Base-by-base conservation (phyloP, 2,797 vertebrate species). In the Takifugu rubripes region DNA sequence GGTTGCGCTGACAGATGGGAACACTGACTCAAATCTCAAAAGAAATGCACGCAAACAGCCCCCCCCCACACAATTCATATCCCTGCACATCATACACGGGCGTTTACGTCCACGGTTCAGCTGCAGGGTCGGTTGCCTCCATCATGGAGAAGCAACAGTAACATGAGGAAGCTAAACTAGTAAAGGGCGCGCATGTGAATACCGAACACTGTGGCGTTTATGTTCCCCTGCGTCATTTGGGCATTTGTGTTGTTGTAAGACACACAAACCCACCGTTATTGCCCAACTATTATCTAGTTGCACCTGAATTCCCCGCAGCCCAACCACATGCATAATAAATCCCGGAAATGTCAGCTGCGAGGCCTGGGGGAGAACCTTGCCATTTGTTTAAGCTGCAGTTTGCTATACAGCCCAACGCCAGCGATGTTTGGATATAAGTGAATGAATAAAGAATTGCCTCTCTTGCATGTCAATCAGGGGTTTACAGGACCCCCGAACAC, bases 401-500 rank as follows among this genome's bases (percentile, higher is more conserved):
- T 61, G 77, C 61, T 64, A 82, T 83, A 66, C 84, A 78, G 83
- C 81, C 76, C 47, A 47, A 77, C 80, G 77, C 69, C 82, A 74
- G 81, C 73, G 79, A 85, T 88, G 87, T 89, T 88, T 89, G 85
- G 78, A 85, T 85, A 88, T 85, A 81, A 88, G 87, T 88, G 79
- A 88, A 87, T 87, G 77, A 88, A 87, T 81, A 84, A 84, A 82
- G 70, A 76, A 81, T 72, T 67, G 63, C 43, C 24, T 46, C 69
- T 52, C 75, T 74, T 77, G 84, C 83, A 86, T 87, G 81, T 84
- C 84, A 86, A 88, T 84, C 76, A 74, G 75, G 60, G 73, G 59
- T 84, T 83, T 79, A 76, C 79, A 77, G 72, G 64, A 72, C 56
- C 64, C 21, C 69, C 5, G 68, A 82, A 79, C 79, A 69, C 40